Base-by-base conservation (phyloP, 2,113 vertebrate genomes). In the Rhinoptilus africanus region DNA sequence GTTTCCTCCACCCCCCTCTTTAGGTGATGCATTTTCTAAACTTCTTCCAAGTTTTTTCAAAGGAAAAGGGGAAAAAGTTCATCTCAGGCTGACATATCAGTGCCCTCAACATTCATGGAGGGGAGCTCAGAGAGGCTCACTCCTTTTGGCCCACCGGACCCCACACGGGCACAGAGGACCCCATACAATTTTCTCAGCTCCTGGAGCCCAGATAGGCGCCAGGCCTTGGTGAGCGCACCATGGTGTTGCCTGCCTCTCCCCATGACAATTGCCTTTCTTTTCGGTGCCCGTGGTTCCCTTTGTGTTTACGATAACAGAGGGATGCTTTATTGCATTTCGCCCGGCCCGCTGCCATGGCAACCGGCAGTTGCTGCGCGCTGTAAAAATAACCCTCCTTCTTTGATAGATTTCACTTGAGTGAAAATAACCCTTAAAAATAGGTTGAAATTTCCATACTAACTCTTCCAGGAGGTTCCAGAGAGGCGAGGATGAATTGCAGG, bases 351-450 rank as follows among this genome's bases (percentile, higher is more conserved):
- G 97, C 98, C 98, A 98, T 98, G 98, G 98, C 97, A 98, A 98
- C 98, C 92, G 37, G 98, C 98, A 94, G 97, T 98, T 95, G 97
- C 98, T 98, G 96, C 77, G 87, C 90, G 96, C 98, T 98, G 97
- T 98, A 98, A 98, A 98, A 98, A 98, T 98, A 98, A 98, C 98
- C 98, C 98, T 98, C 97, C 97, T 98, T 98, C 98, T 98, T 98
- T 98, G 98, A 98, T 98, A 98, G 98, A 98, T 98, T 98, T 98
- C 98, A 97, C 98, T 98, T 98, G 98, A 98, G 97, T 98, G 98
- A 98, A 98, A 98, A 98, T 98, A 98, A 98, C 98, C 98, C 98
- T 98, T 98, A 98, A 98, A 98, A 98, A 98, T 98, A 98, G 98
- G 98, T 98, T 98, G 98, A 98, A 98, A 98, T 98, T 98, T 98